Percentiles rank a stretch among this genome's conserved stretches.
phyloP scores from a whole-genome alignment of 2,888 invertebrate genomes.

The Muschampia staudingeri region DNA sequence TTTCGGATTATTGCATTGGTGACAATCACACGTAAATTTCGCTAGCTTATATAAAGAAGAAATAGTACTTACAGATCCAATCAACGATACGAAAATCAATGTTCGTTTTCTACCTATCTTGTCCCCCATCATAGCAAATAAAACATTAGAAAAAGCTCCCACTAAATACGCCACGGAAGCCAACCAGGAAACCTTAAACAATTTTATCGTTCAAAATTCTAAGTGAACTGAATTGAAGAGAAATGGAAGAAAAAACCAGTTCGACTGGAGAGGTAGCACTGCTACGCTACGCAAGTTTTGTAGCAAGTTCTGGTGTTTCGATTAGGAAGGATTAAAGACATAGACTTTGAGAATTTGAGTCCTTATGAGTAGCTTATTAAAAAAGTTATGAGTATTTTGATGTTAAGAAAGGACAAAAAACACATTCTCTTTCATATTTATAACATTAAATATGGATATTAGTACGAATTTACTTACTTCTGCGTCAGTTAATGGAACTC shows the following conservation, averaged over 20 bases:
- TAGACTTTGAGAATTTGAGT: no score
- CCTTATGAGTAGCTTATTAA: no score
- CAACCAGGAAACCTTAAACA: conserved; percentile 82
- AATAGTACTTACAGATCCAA: conserved; percentile 40
- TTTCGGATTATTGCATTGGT: neutral
- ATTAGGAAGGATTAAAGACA: no score
- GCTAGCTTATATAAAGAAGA: neutral
- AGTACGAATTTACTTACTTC: conserved; percentile 70
- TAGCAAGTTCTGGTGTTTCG: no score
- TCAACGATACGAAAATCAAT: conserved; percentile 74
- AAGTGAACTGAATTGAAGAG: no score
- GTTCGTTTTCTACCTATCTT: conserved; percentile 79
- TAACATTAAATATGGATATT: no score
- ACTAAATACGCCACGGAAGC: conserved; percentile 78
- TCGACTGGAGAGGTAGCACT: no score
- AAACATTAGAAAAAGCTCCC: conserved; percentile 74
- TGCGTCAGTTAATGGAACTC: conserved; percentile 76
- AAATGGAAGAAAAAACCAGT: no score
- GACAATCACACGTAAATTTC: neutral
- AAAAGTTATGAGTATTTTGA: no score
- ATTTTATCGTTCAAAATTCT: neutral
- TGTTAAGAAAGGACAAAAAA: no score
- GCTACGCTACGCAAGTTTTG: no score
- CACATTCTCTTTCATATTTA: no score
- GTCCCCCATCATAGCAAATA: conserved; percentile 78